Conservation (phyloP, 2,797 vertebrate species). For the Sebastes matsubarae region DNA sequence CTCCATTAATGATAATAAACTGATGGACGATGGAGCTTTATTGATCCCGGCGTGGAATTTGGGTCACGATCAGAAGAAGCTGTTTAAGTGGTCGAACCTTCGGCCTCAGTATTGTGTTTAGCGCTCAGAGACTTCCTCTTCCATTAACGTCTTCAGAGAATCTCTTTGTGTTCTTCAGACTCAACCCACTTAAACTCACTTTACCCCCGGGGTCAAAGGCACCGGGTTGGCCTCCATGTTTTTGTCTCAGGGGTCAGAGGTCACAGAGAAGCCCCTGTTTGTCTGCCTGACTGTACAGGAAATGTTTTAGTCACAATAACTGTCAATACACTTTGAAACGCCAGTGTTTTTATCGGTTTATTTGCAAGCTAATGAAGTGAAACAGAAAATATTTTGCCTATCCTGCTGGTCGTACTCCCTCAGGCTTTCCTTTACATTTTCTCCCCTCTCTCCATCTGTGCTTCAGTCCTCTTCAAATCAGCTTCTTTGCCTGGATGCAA, state of each 20-base stretch:
- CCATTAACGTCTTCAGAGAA: conserved; percentile 46
- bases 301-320: neutral
- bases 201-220: neutral
- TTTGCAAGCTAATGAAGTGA: neutral
- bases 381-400: neutral
- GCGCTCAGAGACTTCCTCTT: conserved; percentile 26
- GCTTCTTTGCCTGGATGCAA: neutral
- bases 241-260: conserved; percentile 28
- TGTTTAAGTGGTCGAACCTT: neutral
- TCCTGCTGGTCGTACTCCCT: too few species aligned
- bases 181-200: neutral
- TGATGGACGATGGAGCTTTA: neutral
- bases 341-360: neutral
- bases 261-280: neutral
- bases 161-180: conserved; percentile 40
- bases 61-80: conserved; percentile 18
- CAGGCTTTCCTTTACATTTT: too few species aligned
- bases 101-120: conserved; percentile 18
- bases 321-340: neutral
- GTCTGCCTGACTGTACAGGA: conserved; percentile 3
- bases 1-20: neutral
- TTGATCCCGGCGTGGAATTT: conserved; percentile 9
- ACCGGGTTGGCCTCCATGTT: conserved; percentile 1
- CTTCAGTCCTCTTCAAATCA: neutral
- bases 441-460: neutral